A percentile compares a stretch with the other conserved stretches of the same genome.
These are phyloP conservation scores for Drosophila pallidifrons DNA, from an alignment of 1,140 invertebrate species.

Conservation along the genomic window DNA sequence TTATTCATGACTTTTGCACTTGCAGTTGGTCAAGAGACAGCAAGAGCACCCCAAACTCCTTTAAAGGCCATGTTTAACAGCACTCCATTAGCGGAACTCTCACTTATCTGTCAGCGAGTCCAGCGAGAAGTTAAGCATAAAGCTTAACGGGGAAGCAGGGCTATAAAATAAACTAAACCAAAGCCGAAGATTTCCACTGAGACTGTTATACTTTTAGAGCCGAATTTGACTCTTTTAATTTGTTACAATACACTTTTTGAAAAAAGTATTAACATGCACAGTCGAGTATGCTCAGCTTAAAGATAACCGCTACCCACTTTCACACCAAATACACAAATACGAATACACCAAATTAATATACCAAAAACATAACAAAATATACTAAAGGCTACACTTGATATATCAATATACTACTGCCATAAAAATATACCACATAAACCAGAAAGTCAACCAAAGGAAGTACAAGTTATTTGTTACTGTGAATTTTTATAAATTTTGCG, in stretches of 20 bases:
- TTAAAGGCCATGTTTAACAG: constrained; percentile 2
- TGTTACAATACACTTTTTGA: neutral
- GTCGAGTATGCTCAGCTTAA: too few species aligned
- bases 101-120: neutral
- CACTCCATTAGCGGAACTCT: neutral
- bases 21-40: constrained; percentile 24
- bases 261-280: too few species aligned
- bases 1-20: constrained; percentile 66
- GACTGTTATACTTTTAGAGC: constrained; percentile 2
- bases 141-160: neutral
- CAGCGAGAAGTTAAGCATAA: neutral
- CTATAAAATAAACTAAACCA: constrained; percentile 13
- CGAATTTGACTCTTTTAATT: neutral
- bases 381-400: too few species aligned
- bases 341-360: too few species aligned
- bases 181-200: neutral
- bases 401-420: too few species aligned
- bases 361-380: too few species aligned
- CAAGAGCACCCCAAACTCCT: neutral
- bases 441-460: too few species aligned
- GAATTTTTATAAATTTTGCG: too few species aligned
- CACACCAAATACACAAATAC: too few species aligned
- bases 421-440: too few species aligned
- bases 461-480: neutral
- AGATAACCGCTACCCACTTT: too few species aligned